Percentiles rank a stretch among this genome's conserved stretches.
These are phyloP conservation scores for Melanotaenia duboulayi DNA, from an alignment of 2,113 vertebrate genomes.

Conservation along the genomic window DNA sequence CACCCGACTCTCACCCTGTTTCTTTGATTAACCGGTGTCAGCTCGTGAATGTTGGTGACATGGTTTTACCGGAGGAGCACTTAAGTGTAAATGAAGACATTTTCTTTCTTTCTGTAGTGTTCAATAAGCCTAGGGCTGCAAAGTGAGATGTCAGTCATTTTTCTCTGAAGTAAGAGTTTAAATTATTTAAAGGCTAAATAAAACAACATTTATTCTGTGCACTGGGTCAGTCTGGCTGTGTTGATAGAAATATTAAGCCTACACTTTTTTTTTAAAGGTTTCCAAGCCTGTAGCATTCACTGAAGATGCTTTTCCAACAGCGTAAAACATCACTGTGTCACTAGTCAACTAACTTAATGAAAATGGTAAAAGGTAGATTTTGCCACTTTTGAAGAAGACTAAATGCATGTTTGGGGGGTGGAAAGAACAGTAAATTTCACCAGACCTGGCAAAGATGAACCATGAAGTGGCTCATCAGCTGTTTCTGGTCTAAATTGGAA, in stretches of 20 bases:
- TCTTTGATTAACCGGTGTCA: conserved; percentile 37
- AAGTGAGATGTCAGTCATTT: not conserved
- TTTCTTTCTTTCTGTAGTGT: too few species aligned
- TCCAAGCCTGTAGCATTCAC: not conserved
- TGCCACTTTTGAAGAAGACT: too few species aligned
- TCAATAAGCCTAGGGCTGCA: not conserved
- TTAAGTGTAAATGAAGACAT: not conserved
- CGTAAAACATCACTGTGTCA: not conserved
- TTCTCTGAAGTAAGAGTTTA: not conserved
- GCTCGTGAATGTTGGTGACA: conserved; percentile 1
- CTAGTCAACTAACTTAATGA: too few species aligned
- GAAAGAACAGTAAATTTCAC: too few species aligned
- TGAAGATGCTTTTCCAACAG: not conserved
- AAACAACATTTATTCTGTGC: not conserved
- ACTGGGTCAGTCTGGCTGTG: not conserved
- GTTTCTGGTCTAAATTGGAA: too few species aligned
- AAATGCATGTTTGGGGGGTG: too few species aligned
- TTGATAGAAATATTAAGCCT: not conserved
- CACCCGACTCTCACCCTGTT: conserved; percentile 10
- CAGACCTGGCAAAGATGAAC: too few species aligned
- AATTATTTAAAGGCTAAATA: not conserved
- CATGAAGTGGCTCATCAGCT: too few species aligned
- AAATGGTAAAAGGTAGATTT: too few species aligned
- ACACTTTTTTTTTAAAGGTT: not conserved
- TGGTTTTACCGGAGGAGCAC: not conserved